Conservation (phyloP, 2,888 invertebrate genomes). For the Clepsis dumicolana region DNA sequence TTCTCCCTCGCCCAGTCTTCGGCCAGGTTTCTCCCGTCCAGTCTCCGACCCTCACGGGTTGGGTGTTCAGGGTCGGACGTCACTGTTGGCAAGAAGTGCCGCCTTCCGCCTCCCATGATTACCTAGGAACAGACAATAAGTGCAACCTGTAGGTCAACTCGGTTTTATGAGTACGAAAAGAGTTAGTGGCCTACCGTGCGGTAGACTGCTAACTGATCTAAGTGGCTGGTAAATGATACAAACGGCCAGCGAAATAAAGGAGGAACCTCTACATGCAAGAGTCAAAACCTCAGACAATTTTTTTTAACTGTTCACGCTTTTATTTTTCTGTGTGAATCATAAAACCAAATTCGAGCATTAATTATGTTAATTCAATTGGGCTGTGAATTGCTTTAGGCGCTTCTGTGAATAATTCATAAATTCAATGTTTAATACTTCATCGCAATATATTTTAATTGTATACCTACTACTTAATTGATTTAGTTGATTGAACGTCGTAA, state of each 20-base stretch:
- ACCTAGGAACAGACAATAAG: constrained; percentile 80
- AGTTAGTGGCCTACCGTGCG: too few relatives aligned
- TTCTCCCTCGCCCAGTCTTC: constrained; percentile 93
- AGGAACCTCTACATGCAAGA: too few relatives aligned
- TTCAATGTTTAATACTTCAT: background rate
- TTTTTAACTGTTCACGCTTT: too few relatives aligned
- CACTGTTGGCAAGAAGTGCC: constrained; percentile 91
- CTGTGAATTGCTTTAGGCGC: background rate
- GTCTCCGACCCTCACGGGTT: constrained; percentile 89
- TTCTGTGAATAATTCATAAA: constrained; percentile 1
- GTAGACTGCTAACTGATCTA: too few relatives aligned
- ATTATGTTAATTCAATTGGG: background rate
- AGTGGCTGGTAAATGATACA: too few relatives aligned
- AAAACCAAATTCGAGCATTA: background rate
- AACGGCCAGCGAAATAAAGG: too few relatives aligned
- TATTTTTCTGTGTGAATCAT: background rate
- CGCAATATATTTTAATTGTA: background rate
- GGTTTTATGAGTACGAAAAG: too few relatives aligned
- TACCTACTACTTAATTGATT: background rate
- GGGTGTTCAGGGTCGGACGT: constrained; percentile 89
- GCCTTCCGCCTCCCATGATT: constrained; percentile 91
- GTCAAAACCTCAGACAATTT: too few relatives aligned
- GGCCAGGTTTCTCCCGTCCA: constrained; percentile 92
- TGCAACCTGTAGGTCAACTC: too few relatives aligned
- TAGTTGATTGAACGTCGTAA: background rate